phyloP scores from a whole-genome alignment of 2,888 invertebrate species.

The Halictus ligatus region DNA sequence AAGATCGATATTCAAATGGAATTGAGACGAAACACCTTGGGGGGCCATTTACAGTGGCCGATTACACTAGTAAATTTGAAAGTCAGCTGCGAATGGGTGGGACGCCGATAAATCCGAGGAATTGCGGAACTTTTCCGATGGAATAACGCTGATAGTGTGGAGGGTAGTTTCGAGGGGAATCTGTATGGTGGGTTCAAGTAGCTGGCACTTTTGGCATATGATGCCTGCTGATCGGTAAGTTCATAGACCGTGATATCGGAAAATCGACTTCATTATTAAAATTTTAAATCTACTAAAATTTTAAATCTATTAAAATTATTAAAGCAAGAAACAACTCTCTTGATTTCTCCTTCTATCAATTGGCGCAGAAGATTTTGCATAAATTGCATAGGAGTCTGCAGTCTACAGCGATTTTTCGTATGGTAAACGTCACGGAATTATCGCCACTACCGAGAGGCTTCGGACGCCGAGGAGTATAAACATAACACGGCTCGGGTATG shows the following conservation, averaged over 20 bases:
- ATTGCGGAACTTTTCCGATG: conserved; percentile 65
- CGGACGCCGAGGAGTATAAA: too few species aligned
- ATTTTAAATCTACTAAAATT: neutral
- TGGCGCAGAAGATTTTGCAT: too few species aligned
- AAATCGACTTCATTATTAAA: neutral
- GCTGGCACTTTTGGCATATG: conserved; percentile 20
- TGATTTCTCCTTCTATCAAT: too few species aligned
- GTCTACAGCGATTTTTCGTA: too few species aligned
- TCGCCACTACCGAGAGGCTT: too few species aligned
- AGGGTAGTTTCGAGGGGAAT: conserved; percentile 28
- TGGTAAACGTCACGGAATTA: too few species aligned
- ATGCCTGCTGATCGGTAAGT: neutral
- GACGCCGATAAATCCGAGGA: conserved; percentile 57
- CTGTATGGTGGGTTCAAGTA: conserved; percentile 8
- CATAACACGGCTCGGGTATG: too few species aligned
- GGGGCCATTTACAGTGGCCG: conserved; percentile 35
- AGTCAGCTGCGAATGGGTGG: conserved; percentile 35
- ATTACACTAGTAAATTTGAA: conserved; percentile 56
- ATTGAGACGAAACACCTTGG: conserved; percentile 33
- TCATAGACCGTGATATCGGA: too few species aligned
- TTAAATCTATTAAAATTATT: neutral
- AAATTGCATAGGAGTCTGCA: too few species aligned
- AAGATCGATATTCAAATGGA: conserved; percentile 37
- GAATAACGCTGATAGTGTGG: conserved; percentile 45
- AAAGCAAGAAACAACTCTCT: neutral